Percentiles rank a stretch among this genome's conserved stretches.
These are phyloP conservation scores for Drosophila mojavensis DNA, from an alignment of 1,140 invertebrate species.

Conservation along the genomic window DNA sequence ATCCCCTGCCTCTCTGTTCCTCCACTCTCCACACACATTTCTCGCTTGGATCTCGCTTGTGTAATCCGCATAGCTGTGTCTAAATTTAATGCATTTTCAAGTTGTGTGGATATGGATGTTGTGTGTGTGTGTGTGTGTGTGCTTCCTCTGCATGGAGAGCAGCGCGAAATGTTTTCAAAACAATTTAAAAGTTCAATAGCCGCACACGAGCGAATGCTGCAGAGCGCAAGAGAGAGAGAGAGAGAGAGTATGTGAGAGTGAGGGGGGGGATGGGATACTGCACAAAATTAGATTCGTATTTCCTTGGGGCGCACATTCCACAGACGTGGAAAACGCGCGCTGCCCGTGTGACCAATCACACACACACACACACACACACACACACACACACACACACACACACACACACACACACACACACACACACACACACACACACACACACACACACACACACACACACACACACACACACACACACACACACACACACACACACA, in stretches of 20 bases:
- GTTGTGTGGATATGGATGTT: constrained; percentile 1
- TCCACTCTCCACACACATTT: too few species aligned
- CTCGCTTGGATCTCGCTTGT: constrained; percentile 11
- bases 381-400: not conserved
- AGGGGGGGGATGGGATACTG: not conserved
- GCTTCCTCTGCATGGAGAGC: constrained; percentile 22
- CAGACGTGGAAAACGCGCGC: constrained; percentile 27
- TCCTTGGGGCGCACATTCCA: constrained; percentile 31
- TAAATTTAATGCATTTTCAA: constrained; percentile 68
- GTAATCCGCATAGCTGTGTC: constrained; percentile 32
- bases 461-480: not conserved
- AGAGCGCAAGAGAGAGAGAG: not conserved
- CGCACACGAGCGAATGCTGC: constrained; percentile 5
- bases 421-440: not conserved
- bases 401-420: not conserved
- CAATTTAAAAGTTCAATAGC: constrained; percentile 74
- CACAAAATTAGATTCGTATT: constrained; percentile 39
- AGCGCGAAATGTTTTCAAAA: constrained; percentile 53
- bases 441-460: not conserved
- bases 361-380: not conserved
- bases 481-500: not conserved
- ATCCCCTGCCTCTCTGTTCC: too few species aligned
- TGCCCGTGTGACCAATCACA: not conserved
- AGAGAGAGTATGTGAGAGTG: not conserved
- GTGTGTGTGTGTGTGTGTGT: not conserved